Evolutionary conservation across 1,140 invertebrate genomes (phyloP).

Genomic region (Lasioglossum baleicum): DNA sequence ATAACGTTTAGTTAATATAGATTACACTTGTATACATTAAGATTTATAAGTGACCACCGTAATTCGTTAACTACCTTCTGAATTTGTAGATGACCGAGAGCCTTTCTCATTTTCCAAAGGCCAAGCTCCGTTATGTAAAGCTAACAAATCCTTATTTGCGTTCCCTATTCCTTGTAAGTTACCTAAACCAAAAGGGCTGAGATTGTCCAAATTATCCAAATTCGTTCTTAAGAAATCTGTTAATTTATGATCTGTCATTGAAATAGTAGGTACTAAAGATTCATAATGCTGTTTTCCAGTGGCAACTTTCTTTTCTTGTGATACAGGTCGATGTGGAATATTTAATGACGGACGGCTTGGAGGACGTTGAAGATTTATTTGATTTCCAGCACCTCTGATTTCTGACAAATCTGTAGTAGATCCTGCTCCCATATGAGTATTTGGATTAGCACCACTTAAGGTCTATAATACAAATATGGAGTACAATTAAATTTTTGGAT

Average conservation of each 20-base stretch:
- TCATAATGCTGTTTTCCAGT: constrained; percentile 74
- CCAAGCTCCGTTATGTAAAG: constrained; percentile 86
- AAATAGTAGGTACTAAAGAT: constrained; percentile 73
- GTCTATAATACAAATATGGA: constrained; percentile 50
- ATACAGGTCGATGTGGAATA: constrained; percentile 76
- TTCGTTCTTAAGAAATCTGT: constrained; percentile 83
- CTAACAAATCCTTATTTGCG: constrained; percentile 85
- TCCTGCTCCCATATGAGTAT: constrained; percentile 69
- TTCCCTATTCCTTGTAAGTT: constrained; percentile 73
- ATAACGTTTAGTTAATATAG: constrained; percentile 7
- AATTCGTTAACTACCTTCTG: constrained; percentile 65
- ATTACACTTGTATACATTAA: constrained; percentile 1
- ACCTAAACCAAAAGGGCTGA: constrained; percentile 76
- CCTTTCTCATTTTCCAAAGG: constrained; percentile 73
- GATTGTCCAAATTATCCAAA: constrained; percentile 85
- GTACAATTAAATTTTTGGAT: background rate
- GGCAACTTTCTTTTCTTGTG: constrained; percentile 73
- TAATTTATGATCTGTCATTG: constrained; percentile 81
- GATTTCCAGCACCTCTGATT: constrained; percentile 70
- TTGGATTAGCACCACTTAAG: constrained; percentile 68
- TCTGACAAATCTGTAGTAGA: constrained; percentile 72
- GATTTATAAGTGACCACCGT: background rate
- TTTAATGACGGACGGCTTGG: constrained; percentile 77
- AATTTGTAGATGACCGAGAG: constrained; percentile 71
- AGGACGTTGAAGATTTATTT: constrained; percentile 76